Base-by-base conservation (phyloP, 1,140 invertebrate species). In the Lanistes nyassanus region DNA sequence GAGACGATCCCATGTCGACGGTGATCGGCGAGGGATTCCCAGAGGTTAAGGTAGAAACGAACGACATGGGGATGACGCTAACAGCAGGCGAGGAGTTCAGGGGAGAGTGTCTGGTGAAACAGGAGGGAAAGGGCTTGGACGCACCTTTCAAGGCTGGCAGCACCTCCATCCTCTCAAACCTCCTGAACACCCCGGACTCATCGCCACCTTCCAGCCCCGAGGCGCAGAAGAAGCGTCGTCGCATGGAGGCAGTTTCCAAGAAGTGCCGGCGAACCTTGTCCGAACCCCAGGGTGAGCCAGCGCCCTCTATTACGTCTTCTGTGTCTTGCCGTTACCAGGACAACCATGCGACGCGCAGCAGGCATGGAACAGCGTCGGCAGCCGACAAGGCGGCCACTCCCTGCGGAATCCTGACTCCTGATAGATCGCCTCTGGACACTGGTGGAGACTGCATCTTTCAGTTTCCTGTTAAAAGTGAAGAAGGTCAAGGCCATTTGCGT, bases 101-200 rank as follows among this genome's bases (percentile, higher is more conserved):
- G 9, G 42, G 42, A 47, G 42, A 47, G 2, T 47, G 42, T 16
- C 9, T 37, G 34, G 64, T 36, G 0, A n/a, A 66, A 7, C 64
- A 37, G 34, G 26, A 37, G 67, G 37, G 31, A 7, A 37, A 26
- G n/a, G 29, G 64, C 23, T 66, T 42, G 19, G 31, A 66, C 9
- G 64, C 19, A 1, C 34, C 68, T 13, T 53, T 53, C 16, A 51
- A 29, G 75, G 29, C 19, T n/a, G 37, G 23, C 11, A 42, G 39
- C 31, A 42, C 73, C 21, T 66, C 76, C 2, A 69, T 77, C 60
- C 51, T 78, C 42, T 76, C 76, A 26, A 78, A 74, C 51, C 74
- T 82, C 13, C 75, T 80, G 36, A 77, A 80, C 75, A 83, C 81
- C 19, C 81, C 81, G 2, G 81, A 83, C 37, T 76, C 80, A n/a